phyloP scores from a whole-genome alignment of 2,113 vertebrate species.

The Carettochelys insculpta region DNA sequence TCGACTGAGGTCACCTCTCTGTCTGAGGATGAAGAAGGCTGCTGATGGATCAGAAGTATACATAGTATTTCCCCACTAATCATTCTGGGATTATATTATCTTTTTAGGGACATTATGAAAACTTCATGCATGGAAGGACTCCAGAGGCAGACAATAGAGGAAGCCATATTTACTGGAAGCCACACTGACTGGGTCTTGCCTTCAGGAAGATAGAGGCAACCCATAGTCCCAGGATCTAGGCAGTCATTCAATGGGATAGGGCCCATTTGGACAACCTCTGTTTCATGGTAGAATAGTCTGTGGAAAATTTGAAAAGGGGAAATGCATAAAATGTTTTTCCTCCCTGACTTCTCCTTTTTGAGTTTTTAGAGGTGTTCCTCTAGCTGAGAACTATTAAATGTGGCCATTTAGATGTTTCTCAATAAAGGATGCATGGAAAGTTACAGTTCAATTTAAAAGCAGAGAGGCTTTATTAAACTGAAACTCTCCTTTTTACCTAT shows the following conservation, averaged over 20 bases:
- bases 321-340: not conserved
- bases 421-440: not conserved
- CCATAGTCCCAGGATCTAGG: not conserved
- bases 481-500: not conserved
- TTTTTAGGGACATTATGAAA: not conserved
- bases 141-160: not conserved
- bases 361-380: not conserved
- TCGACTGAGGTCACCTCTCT: not conserved
- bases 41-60: not conserved
- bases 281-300: not conserved
- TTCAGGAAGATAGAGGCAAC: not conserved
- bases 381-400: not conserved
- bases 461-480: not conserved
- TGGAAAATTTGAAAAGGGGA: not conserved
- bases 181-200: fast-evolving
- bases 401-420: not conserved
- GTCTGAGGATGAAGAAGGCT: not conserved
- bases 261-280: not conserved
- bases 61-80: fast-evolving
- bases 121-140: not conserved
- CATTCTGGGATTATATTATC: not conserved
- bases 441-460: not conserved
- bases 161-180: not conserved
- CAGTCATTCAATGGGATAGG: not conserved
- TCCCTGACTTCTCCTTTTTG: fast-evolving